Evolutionary conservation across 1,140 invertebrate species (phyloP), one percentile per base, ranked within the genome.

Genomic region (Anoplophora glabripennis): DNA sequence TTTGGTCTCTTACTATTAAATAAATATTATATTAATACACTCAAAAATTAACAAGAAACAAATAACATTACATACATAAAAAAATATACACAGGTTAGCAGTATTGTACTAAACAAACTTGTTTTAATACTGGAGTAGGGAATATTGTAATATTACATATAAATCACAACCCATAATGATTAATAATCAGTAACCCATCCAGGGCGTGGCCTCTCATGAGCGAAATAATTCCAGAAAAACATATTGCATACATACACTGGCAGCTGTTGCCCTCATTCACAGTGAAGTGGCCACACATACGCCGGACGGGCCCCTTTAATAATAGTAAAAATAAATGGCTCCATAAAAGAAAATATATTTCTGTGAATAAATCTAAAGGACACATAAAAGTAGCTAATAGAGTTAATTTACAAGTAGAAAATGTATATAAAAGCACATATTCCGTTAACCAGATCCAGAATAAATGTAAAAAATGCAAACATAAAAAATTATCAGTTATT

Each of bases 1-100:
- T 68, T 70, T 70, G 66, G 66, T 69, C 69, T 54, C 53, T 57
- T 57, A 55, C 36, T 57, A 53, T 40, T 49, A 40, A 67, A 67
- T 67, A 67, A 64, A 67, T 67, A 62, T 61, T 46, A 48, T 28
- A 49, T 52, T 59, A 42, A 59, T 59, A 37, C 61, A 63, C 58
- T 53, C 57, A 51, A 55, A 58, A 62, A 28, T 46, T 62, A 63
- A 63, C 57, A 62, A 63, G 40, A 59, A 63, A 66, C 44, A 63
- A 61, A 60, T 49, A 55, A 61, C 52, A 58, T 62, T 56, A 67
- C 48, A 66, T 58, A 61, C 56, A 67, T 64, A 63, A 64, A 61
- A 65, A 63, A 52, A 63, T 64, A 61, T 53, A 57, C 61, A 64
- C 51, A 55, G 45, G 51, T 49, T 63, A 65, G 45, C 53, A 52